phyloP scores from a whole-genome alignment of 2,113 vertebrate genomes.

The Trogon melanurus region DNA sequence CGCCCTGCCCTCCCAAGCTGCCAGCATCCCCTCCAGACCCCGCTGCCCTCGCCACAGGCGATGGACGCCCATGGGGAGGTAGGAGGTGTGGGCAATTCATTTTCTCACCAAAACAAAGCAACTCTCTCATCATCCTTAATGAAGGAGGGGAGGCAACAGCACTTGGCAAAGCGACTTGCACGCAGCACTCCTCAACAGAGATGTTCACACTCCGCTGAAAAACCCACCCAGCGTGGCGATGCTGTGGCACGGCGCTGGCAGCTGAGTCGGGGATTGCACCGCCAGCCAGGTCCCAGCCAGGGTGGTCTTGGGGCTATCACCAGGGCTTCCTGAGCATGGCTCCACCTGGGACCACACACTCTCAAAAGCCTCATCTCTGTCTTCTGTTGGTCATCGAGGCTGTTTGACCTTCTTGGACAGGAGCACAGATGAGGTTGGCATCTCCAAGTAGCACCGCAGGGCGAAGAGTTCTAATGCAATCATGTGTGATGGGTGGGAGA shows the following conservation, averaged over 20 bases:
- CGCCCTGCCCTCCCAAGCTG: not conserved
- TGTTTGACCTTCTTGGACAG: not conserved
- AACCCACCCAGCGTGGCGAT: not conserved
- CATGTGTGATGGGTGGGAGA: not conserved
- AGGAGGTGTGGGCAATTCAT: not conserved
- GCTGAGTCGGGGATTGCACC: not conserved
- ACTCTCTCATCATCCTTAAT: not conserved
- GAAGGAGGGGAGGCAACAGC: slow-evolving; percentile 17
- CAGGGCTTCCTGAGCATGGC: accelerated
- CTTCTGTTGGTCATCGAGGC: not conserved
- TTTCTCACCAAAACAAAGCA: not conserved
- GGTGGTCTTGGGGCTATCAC: not conserved
- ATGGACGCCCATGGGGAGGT: not conserved
- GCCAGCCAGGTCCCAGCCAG: not conserved
- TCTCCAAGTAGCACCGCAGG: not conserved
- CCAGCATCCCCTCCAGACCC: not conserved
- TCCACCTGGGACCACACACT: not conserved
- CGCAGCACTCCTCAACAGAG: slow-evolving; percentile 37
- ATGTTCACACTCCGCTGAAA: slow-evolving; percentile 54
- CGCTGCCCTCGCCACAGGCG: not conserved
- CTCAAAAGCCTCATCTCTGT: not conserved
- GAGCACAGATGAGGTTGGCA: not conserved
- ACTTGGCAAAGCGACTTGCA: slow-evolving; percentile 28
- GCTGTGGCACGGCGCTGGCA: not conserved
- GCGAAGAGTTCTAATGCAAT: not conserved